These are phyloP conservation scores for Neopipo cinnamomea DNA, from an alignment of 2,113 vertebrate genomes.

Conservation along the genomic window DNA sequence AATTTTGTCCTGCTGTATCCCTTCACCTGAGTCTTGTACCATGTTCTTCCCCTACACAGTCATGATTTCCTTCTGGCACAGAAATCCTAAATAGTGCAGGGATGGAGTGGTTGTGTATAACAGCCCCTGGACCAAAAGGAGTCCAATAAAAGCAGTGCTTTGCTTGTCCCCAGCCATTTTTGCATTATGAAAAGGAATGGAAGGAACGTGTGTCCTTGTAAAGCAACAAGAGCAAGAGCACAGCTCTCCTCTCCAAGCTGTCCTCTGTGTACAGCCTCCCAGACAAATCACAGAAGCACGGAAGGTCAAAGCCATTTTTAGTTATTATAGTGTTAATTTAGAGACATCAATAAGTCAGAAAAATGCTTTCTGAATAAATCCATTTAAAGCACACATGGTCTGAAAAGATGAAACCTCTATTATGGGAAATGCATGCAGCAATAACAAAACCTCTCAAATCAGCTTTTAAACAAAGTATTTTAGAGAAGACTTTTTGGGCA, in stretches of 20 bases:
- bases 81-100: background rate
- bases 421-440: background rate
- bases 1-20: background rate
- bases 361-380: background rate
- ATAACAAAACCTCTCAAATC: background rate
- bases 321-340: background rate
- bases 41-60: background rate
- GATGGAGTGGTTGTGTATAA: background rate
- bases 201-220: fast-evolving
- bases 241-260: background rate
- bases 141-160: background rate
- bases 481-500: background rate
- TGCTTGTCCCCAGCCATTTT: background rate
- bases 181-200: background rate
- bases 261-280: background rate
- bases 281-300: background rate
- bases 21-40: background rate
- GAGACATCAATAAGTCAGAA: background rate
- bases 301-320: background rate
- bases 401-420: background rate
- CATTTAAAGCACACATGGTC: background rate
- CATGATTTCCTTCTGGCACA: background rate
- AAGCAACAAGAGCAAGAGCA: background rate
- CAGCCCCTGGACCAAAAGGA: background rate
- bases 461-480: background rate